These are phyloP conservation scores for Limnephilus auricula DNA, from an alignment of 2,888 invertebrate species.

Conservation along the genomic window DNA sequence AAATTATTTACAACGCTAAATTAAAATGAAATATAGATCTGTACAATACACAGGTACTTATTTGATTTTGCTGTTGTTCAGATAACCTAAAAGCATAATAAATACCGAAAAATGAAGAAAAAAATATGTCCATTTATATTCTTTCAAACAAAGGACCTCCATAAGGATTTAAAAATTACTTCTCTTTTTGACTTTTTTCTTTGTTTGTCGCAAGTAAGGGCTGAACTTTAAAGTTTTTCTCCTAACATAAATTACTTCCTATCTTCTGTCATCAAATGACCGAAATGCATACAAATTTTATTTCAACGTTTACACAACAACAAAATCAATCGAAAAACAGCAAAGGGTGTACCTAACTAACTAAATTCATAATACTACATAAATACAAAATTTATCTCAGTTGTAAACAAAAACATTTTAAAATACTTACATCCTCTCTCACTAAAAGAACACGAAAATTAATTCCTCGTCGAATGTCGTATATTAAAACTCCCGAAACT, in stretches of 20 bases:
- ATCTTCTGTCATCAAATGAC: not conserved
- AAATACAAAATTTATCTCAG: not conserved
- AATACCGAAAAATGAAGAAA: not conserved
- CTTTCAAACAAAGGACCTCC: not conserved
- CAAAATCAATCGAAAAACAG: not conserved
- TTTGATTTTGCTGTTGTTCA: not conserved
- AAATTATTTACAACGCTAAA: not conserved
- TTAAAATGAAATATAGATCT: not conserved
- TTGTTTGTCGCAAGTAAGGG: not conserved
- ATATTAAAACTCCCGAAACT: slow-evolving; percentile 17
- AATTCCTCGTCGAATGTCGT: not conserved
- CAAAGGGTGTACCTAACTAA: not conserved
- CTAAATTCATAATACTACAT: not conserved
- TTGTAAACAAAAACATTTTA: not conserved
- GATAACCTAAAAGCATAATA: not conserved
- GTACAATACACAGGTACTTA: not conserved
- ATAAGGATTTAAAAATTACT: not conserved
- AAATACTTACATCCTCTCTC: not conserved
- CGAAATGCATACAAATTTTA: not conserved
- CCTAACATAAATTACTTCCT: not conserved
- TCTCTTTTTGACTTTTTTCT: not conserved
- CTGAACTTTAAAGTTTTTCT: not conserved
- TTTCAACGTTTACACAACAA: not conserved
- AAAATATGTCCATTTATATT: not conserved
- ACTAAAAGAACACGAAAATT: not conserved